Base-by-base conservation (phyloP, 2,113 vertebrate species). In the Paradoxurus hermaphroditus region DNA sequence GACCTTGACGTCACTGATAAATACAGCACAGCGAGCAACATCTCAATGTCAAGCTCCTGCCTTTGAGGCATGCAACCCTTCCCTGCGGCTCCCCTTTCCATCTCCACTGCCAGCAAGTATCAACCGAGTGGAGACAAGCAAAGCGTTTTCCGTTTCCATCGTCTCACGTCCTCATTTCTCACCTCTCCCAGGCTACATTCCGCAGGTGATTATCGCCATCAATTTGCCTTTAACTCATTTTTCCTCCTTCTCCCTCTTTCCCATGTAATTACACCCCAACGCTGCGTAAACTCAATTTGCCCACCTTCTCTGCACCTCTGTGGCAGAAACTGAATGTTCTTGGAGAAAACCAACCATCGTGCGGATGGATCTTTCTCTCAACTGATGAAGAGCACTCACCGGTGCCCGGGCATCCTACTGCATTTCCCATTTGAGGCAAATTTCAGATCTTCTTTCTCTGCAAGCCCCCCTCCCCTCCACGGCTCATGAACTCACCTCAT, bases 401-500 rank as follows among this genome's bases (percentile, higher is more conserved):
- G n/a, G 63, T 51, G 25, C 59, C 46, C 63, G 34, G 53, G 82
- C 75, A 95, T 44, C 49, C 65, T 81, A 13, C 51, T 77, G 12
- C 29, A 39, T 65, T 92, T 95, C 75, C 79, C 59, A 56, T 90
- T 62, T 84, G 46, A 75, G 39, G 75, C 27, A 62, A 70, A 13
- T 90, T 92, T 95, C 49, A 90, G 59, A 94, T 84, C 67, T 81
- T 83, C 67, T 85, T 86, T 81, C 62, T 87, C 84, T 91, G 90
- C 53, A 65, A 62, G 59, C 5, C 31, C 77, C 49, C 9, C 86
- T 91, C 62, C 56, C 70, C 27, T 39, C n/a, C 23, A 59, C 14
- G 49, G 62, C 63, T 92, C 56, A 36, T 91, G 79, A 96, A 75
- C 83, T 67, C 53, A 41, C 7, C 0, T 90, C 85, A 81, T 90